These are phyloP conservation scores for Cynopterus sphinx DNA, from an alignment of 2,797 vertebrate species.

Conservation along the genomic window DNA sequence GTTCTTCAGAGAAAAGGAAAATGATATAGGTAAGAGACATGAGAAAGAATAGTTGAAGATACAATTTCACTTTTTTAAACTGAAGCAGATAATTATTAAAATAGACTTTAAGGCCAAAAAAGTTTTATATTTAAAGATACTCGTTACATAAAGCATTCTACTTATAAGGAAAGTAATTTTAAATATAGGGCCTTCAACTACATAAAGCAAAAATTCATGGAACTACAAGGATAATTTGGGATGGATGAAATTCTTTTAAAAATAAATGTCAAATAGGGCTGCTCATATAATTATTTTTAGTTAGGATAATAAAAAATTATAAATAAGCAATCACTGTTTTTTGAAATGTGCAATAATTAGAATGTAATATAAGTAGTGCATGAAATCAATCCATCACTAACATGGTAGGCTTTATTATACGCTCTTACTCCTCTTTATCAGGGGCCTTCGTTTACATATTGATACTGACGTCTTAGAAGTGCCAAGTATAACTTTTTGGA, in stretches of 20 bases:
- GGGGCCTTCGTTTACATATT: background rate
- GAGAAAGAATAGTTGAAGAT: background rate
- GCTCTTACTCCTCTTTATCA: background rate
- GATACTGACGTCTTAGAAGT: background rate
- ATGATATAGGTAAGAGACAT: background rate
- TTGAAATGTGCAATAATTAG: background rate
- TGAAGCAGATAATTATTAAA: background rate
- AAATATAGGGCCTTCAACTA: background rate
- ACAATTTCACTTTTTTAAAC: background rate
- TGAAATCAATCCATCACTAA: background rate
- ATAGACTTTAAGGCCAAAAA: background rate
- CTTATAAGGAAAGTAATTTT: background rate
- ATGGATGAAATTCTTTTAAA: slow-evolving; percentile 14
- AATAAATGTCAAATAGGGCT: background rate
- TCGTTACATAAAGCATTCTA: slow-evolving; percentile 6
- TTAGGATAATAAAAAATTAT: background rate
- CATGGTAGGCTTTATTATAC: background rate
- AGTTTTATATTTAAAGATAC: background rate
- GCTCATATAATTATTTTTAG: background rate
- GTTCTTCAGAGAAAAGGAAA: background rate
- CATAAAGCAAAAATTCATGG: background rate
- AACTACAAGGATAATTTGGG: background rate
- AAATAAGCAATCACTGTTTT: slow-evolving; percentile 1
- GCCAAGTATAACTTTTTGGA: background rate
- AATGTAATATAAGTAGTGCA: background rate